These are phyloP conservation scores for Trididemnum clinides DNA, from an alignment of 23 tunicate species.

Conservation along the genomic window DNA sequence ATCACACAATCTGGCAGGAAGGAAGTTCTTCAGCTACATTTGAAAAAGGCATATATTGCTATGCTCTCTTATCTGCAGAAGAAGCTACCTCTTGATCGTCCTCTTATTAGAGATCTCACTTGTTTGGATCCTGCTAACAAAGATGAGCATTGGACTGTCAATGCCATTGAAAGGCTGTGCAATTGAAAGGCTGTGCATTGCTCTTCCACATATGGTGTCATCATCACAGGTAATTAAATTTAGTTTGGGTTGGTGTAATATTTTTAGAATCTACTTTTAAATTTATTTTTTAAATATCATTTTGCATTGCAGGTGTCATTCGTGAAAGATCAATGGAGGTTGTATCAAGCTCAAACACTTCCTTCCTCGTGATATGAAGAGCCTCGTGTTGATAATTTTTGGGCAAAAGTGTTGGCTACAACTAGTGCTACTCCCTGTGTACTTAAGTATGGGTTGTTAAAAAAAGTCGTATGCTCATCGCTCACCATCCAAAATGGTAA, in stretches of 20 bases:
- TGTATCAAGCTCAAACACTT: background rate
- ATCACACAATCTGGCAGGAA: slow-evolving; percentile 6
- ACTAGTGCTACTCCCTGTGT: background rate
- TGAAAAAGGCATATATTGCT: background rate
- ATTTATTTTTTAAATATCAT: background rate
- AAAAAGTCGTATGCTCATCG: background rate
- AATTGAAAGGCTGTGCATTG: slow-evolving; percentile 13
- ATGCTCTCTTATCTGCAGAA: background rate
- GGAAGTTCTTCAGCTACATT: background rate
- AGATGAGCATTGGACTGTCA: slow-evolving; percentile 4
- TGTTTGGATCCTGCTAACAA: background rate
- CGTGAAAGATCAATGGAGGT: slow-evolving; percentile 3
- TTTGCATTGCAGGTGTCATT: slow-evolving; percentile 13
- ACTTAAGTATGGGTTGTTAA: background rate
- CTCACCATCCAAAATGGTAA: background rate
- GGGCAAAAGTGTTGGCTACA: background rate
- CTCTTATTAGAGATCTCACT: background rate
- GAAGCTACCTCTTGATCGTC: background rate
- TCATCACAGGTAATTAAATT: slow-evolving; percentile 2
- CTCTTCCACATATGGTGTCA: slow-evolving; percentile 4
- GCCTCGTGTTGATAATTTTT: background rate
- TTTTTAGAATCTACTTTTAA: background rate
- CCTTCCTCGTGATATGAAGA: background rate
- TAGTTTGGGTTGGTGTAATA: background rate
- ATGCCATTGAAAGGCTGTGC: slow-evolving; percentile 15